phyloP scores from a whole-genome alignment of 2,888 invertebrate genomes.

The Cynaeus angustus region DNA sequence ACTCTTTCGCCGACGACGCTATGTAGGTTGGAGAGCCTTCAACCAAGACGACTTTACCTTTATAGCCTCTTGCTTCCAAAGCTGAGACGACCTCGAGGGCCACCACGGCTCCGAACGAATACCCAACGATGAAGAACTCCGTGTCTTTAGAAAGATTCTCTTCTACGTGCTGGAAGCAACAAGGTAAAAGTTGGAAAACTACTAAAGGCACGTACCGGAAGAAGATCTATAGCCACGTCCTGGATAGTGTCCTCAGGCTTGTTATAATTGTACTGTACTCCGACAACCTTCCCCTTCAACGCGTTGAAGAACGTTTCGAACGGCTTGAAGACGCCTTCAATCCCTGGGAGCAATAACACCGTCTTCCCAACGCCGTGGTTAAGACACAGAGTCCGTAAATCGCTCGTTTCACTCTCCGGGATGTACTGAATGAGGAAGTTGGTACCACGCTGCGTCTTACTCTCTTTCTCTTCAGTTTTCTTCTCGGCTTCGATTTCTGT shows the following conservation, averaged over 20 bases:
- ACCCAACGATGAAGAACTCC: conserved; percentile 85
- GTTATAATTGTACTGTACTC: conserved; percentile 74
- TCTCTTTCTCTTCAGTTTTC: conserved; percentile 72
- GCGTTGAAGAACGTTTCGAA: conserved; percentile 74
- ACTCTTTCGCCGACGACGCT: conserved; percentile 63
- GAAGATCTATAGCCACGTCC: conserved; percentile 73
- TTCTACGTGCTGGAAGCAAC: conserved; percentile 79
- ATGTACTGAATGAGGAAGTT: conserved; percentile 19
- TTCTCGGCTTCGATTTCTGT: conserved; percentile 75
- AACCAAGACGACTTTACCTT: conserved; percentile 81
- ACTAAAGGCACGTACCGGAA: too few species aligned
- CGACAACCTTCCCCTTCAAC: conserved; percentile 73
- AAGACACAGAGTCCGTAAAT: conserved; percentile 71
- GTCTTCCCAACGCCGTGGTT: conserved; percentile 47
- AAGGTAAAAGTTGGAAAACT: too few species aligned
- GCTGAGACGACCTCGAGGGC: conserved; percentile 84
- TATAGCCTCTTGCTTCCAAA: conserved; percentile 80
- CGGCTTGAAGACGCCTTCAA: conserved; percentile 78
- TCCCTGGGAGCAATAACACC: conserved; percentile 79
- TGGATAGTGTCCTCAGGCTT: conserved; percentile 70
- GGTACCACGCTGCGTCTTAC: conserved; percentile 60
- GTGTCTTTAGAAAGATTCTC: conserved; percentile 73
- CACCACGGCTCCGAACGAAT: conserved; percentile 90
- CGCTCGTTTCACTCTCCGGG: conserved; percentile 44
- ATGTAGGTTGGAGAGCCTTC: conserved; percentile 83